Percentiles rank a stretch among this genome's conserved stretches.
These are phyloP conservation scores for Nephila pilipes DNA, from an alignment of 1,140 invertebrate species.

Conservation along the genomic window DNA sequence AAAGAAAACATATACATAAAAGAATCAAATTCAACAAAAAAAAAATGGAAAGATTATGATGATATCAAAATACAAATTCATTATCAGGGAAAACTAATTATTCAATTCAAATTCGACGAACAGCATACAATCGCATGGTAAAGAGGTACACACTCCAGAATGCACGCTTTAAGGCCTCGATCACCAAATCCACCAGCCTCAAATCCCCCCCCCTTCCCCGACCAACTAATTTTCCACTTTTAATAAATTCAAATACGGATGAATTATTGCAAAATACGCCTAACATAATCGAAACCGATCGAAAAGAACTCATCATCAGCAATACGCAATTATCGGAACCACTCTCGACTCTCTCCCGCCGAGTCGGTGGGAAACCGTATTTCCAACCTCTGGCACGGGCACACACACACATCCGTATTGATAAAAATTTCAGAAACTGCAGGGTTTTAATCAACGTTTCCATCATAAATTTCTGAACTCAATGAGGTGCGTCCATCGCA, in stretches of 20 bases:
- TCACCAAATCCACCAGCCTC: no score
- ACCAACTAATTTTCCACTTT: not conserved
- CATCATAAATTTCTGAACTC: conserved; percentile 45
- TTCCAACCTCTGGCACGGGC: not conserved
- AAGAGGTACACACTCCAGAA: no score
- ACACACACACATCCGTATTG: not conserved
- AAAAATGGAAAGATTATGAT: no score
- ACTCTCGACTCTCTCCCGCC: not conserved
- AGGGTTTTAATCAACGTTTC: conserved; percentile 45
- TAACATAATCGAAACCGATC: not conserved
- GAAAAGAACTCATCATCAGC: not conserved
- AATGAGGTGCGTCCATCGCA: conserved; percentile 11
- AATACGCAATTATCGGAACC: not conserved
- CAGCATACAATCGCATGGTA: no score
- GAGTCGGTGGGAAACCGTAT: not conserved
- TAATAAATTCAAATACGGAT: not conserved
- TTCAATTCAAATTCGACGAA: no score
- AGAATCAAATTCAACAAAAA: no score
- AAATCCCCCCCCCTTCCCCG: not conserved
- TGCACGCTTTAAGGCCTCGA: no score
- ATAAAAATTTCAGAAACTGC: conserved; percentile 30
- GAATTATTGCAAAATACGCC: not conserved
- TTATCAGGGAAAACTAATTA: no score
- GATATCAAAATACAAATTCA: no score
- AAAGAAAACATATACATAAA: no score